A percentile compares a stretch with the other conserved stretches of the same genome.
Evolutionary conservation across 2,888 invertebrate genomes (phyloP).

Genomic region (Antheraea assamensis): DNA sequence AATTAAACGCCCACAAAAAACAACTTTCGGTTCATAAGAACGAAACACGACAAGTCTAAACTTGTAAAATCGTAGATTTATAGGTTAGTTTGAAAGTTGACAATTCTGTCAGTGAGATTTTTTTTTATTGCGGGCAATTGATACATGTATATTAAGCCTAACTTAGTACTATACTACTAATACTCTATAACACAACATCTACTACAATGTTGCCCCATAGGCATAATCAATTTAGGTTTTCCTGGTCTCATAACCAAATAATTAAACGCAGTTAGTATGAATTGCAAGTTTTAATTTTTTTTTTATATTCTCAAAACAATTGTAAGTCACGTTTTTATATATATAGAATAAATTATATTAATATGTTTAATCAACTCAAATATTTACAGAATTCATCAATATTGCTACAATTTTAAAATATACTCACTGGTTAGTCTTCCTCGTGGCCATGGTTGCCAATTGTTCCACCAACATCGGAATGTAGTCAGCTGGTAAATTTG

Average conservation of each 20-base stretch:
- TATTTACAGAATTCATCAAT: neutral
- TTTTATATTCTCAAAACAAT: too few relatives aligned
- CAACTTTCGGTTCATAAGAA: neutral
- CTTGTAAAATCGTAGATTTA: neutral
- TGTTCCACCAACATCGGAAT: constrained; percentile 88
- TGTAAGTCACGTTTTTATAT: neutral
- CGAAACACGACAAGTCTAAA: neutral
- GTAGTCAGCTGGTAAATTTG: constrained; percentile 88
- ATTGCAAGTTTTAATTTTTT: too few relatives aligned
- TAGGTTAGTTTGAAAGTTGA: neutral
- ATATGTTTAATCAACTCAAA: neutral
- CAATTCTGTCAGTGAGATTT: neutral
- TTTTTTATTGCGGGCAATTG: neutral
- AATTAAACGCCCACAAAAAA: too few relatives aligned
- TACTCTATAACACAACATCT: neutral
- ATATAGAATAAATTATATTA: neutral
- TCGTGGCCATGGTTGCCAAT: constrained; percentile 85
- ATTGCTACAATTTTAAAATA: neutral
- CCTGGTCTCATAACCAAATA: neutral
- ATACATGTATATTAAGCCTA: too few relatives aligned
- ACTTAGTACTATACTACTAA: too few relatives aligned
- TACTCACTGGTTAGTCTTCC: constrained; percentile 86
- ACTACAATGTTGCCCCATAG: neutral
- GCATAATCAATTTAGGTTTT: neutral
- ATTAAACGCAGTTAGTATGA: too few relatives aligned